These are phyloP conservation scores for Lasioglossum villosulum DNA, from an alignment of 2,888 invertebrate genomes.

Conservation along the genomic window DNA sequence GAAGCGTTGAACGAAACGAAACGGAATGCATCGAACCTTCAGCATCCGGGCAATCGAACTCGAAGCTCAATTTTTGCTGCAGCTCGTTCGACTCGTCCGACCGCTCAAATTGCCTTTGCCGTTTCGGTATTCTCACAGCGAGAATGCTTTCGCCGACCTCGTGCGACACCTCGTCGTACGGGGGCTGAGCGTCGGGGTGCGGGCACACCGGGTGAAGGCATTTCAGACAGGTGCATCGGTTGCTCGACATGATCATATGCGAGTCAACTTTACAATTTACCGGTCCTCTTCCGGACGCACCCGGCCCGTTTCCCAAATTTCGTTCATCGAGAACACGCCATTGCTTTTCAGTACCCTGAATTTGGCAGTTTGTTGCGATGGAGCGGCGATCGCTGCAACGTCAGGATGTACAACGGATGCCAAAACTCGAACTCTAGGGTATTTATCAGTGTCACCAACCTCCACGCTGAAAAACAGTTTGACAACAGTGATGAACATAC, in stretches of 20 bases:
- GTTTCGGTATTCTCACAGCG: slow-evolving; percentile 73
- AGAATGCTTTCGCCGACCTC: slow-evolving; percentile 69
- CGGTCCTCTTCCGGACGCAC: not conserved
- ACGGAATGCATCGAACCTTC: slow-evolving; percentile 42
- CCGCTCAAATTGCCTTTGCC: slow-evolving; percentile 22
- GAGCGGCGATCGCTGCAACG: not conserved
- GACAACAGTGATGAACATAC: too few relatives aligned
- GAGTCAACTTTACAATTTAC: not conserved
- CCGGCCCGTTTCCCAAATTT: not conserved
- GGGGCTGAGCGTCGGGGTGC: slow-evolving; percentile 18
- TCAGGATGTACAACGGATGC: not conserved
- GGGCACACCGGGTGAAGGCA: slow-evolving; percentile 50
- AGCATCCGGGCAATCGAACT: slow-evolving; percentile 55
- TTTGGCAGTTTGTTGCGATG: not conserved
- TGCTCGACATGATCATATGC: slow-evolving; percentile 27
- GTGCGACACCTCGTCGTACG: slow-evolving; percentile 71
- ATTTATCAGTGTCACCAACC: too few relatives aligned
- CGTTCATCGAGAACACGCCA: slow-evolving; percentile 15
- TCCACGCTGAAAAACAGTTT: too few relatives aligned
- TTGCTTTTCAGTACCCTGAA: slow-evolving; percentile 6
- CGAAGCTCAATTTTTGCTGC: slow-evolving; percentile 18
- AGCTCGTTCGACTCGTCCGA: not conserved
- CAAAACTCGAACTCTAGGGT: too few relatives aligned
- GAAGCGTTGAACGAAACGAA: not conserved
- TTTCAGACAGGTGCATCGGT: slow-evolving; percentile 40